phyloP scores from a whole-genome alignment of 2,113 vertebrate genomes.

The Hylia prasina region DNA sequence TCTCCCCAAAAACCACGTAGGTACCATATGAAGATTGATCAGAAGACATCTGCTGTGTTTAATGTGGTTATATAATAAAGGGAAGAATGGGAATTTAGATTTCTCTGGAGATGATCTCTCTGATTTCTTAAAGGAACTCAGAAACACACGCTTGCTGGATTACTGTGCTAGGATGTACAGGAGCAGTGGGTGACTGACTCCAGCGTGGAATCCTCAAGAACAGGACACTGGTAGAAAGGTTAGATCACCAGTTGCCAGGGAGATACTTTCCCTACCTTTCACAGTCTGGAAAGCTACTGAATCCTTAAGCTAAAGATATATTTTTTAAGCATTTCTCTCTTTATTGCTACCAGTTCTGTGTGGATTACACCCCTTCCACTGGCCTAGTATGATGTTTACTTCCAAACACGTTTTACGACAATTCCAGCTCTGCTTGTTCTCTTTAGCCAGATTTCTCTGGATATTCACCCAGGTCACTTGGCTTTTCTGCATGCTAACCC shows the following conservation, averaged over 20 bases:
- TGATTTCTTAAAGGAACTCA: neutral
- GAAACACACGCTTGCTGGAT: neutral
- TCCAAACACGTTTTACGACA: neutral
- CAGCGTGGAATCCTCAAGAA: neutral
- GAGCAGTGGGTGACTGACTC: neutral
- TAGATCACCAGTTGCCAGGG: neutral
- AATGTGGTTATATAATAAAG: neutral
- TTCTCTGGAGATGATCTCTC: neutral
- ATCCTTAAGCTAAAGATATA: neutral
- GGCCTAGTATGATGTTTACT: neutral
- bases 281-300: neutral
- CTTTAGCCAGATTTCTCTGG: neutral
- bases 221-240: neutral
- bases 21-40: neutral
- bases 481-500: neutral
- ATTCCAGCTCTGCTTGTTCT: neutral
- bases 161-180: fast-evolving
- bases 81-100: neutral
- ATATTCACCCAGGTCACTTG: neutral
- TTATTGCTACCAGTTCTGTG: neutral
- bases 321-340: neutral
- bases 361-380: neutral
- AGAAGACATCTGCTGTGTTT: neutral
- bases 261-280: neutral
- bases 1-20: neutral